Conservation (phyloP, 2,888 invertebrate species). For the Euclidia mi region DNA sequence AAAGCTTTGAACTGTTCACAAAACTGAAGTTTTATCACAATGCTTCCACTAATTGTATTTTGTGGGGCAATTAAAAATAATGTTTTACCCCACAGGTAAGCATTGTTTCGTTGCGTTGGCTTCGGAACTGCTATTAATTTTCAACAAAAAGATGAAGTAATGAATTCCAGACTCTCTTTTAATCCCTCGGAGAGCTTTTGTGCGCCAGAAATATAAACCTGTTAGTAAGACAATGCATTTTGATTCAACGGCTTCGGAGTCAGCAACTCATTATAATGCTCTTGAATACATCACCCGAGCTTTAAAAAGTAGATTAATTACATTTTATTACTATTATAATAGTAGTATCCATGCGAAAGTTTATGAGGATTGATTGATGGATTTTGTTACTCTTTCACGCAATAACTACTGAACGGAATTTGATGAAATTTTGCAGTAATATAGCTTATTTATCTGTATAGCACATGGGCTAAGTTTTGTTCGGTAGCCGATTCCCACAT, state of each 20-base stretch:
- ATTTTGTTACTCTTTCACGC: too few relatives aligned
- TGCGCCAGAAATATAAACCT: conserved; percentile 57
- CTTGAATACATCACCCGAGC: too few relatives aligned
- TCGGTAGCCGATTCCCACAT: too few relatives aligned
- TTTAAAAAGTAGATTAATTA: too few relatives aligned
- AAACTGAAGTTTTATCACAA: conserved; percentile 29
- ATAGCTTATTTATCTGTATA: too few relatives aligned
- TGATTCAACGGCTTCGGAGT: conserved; percentile 35
- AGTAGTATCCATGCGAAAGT: too few relatives aligned
- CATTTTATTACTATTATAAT: too few relatives aligned
- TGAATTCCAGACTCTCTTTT: conserved; percentile 63
- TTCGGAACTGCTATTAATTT: conserved; percentile 61
- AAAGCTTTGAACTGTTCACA: conserved; percentile 22
- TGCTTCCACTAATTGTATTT: conserved; percentile 29
- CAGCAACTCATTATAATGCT: conserved; percentile 4
- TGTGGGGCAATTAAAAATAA: conserved; percentile 43
- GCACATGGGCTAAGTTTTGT: too few relatives aligned
- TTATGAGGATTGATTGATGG: too few relatives aligned
- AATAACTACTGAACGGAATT: too few relatives aligned
- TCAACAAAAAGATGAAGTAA: conserved; percentile 68
- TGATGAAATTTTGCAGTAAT: too few relatives aligned
- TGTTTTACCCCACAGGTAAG: conserved; percentile 32
- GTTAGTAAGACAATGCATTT: conserved; percentile 70
- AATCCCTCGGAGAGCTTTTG: conserved; percentile 63
- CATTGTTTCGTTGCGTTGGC: conserved; percentile 52